Evolutionary conservation across 2,888 invertebrate genomes (phyloP).

Genomic region (Polymixis lichenea): DNA sequence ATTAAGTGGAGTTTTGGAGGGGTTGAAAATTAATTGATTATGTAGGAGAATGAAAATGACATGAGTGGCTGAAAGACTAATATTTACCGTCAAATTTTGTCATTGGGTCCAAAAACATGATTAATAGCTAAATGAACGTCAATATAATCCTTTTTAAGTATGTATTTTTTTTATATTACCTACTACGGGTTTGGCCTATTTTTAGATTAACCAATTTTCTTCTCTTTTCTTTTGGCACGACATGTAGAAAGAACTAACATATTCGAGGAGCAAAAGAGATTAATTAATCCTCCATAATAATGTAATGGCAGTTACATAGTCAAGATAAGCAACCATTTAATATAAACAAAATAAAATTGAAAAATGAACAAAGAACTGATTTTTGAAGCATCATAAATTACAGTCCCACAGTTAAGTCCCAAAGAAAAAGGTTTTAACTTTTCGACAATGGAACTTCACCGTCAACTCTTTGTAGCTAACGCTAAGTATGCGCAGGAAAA

Average conservation of each 20-base stretch:
- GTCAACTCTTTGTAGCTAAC: slow-evolving; percentile 46
- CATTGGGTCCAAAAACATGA: too few relatives aligned
- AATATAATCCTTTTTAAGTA: too few relatives aligned
- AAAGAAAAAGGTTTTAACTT: slow-evolving; percentile 40
- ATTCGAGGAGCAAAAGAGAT: not conserved
- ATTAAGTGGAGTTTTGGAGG: not conserved
- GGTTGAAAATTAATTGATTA: not conserved
- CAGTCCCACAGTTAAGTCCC: slow-evolving; percentile 1
- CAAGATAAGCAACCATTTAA: too few relatives aligned
- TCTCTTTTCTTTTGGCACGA: too few relatives aligned
- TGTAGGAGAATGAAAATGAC: not conserved
- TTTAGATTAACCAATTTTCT: not conserved
- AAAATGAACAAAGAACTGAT: not conserved
- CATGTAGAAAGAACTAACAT: not conserved
- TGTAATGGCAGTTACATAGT: not conserved
- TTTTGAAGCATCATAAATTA: slow-evolving; percentile 3
- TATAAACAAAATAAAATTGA: not conserved
- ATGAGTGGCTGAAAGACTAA: not conserved
- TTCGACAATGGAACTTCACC: slow-evolving; percentile 44
- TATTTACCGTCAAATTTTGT: too few relatives aligned
- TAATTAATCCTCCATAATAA: not conserved
- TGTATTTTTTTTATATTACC: too few relatives aligned
- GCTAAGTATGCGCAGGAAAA: slow-evolving; percentile 39
- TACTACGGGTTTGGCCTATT: not conserved
- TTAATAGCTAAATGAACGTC: too few relatives aligned